A percentile compares a stretch with the other conserved stretches of the same genome.
Conservation (phyloP, 2,113 vertebrate species). For the Lepus timidus region DNA sequence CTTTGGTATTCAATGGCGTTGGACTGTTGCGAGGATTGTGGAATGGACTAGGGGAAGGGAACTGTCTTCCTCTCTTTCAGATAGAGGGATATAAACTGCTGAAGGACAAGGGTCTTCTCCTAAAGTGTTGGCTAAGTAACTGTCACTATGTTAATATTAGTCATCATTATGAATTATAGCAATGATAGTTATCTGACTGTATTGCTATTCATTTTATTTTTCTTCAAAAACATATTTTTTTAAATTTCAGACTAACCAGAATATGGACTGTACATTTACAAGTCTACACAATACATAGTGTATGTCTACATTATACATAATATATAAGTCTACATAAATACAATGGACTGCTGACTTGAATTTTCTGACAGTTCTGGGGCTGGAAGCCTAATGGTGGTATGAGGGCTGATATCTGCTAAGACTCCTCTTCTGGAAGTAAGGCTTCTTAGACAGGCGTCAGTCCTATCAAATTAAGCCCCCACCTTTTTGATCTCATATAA, state of each 20-base stretch:
- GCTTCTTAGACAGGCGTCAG: neutral
- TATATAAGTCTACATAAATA: neutral
- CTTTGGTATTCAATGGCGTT: too few relatives aligned
- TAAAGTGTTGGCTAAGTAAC: neutral
- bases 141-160: neutral
- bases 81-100: neutral
- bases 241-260: constrained; percentile 22
- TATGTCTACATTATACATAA: too few relatives aligned
- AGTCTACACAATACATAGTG: neutral
- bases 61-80: neutral
- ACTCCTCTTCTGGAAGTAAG: neutral
- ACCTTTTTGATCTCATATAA: neutral
- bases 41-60: too few relatives aligned
- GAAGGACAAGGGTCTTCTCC: neutral
- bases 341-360: neutral
- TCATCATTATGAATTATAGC: neutral
- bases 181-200: neutral
- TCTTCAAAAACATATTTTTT: neutral
- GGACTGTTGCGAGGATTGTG: too few relatives aligned
- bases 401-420: neutral
- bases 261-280: neutral
- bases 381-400: neutral
- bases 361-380: neutral
- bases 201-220: neutral
- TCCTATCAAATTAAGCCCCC: neutral